These are phyloP conservation scores for Cololabis saira DNA, from an alignment of 2,113 vertebrate species.

Conservation along the genomic window DNA sequence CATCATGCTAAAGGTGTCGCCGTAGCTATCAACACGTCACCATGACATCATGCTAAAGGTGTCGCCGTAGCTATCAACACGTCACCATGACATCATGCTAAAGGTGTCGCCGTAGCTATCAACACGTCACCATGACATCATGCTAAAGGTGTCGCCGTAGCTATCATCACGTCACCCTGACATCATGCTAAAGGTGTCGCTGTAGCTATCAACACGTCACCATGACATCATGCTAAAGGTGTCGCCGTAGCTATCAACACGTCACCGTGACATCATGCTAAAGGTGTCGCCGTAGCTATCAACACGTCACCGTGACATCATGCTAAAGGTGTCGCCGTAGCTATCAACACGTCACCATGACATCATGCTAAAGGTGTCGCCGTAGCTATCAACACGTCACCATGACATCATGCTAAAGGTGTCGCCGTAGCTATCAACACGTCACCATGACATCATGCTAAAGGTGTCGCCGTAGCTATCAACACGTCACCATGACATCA, in stretches of 20 bases:
- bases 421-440: neutral
- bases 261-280: constrained; percentile 11
- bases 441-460: too few species aligned
- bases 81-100: constrained; percentile 12
- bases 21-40: too few species aligned
- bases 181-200: constrained; percentile 7
- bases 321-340: too few species aligned
- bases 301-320: too few species aligned
- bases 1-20: constrained; percentile 7
- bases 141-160: neutral
- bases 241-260: too few species aligned
- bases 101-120: constrained; percentile 2
- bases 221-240: constrained; percentile 10
- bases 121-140: constrained; percentile 15
- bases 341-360: too few species aligned
- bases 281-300: constrained; percentile 3
- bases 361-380: too few species aligned
- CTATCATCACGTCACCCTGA: constrained; percentile 7
- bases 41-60: constrained; percentile 10
- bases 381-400: constrained; percentile 3
- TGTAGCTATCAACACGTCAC: neutral
- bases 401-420: too few species aligned
- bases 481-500: too few species aligned
- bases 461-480: neutral
- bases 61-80: too few species aligned